Conservation (phyloP, 2,113 vertebrate species). For the Xiphias gladius region DNA sequence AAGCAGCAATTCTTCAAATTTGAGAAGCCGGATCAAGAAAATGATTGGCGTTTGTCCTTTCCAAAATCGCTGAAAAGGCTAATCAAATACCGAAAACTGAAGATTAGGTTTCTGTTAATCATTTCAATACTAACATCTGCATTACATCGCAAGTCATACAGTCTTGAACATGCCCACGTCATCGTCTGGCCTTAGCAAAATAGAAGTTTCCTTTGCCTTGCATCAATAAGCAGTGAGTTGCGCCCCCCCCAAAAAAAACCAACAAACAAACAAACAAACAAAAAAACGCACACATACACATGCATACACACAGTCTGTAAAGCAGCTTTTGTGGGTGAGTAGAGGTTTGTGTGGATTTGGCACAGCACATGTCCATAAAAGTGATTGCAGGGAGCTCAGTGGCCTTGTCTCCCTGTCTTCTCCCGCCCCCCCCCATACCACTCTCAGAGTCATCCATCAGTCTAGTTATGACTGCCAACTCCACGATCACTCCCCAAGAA, state of each 20-base stretch:
- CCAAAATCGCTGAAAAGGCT: slow-evolving; percentile 9
- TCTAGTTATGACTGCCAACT: slow-evolving; percentile 80
- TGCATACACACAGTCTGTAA: slow-evolving; percentile 26
- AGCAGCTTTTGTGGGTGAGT: slow-evolving; percentile 53
- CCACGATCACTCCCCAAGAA: slow-evolving; percentile 58
- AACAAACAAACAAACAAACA: slow-evolving; percentile 14
- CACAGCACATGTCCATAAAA: slow-evolving; percentile 71
- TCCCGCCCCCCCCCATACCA: slow-evolving; percentile 41
- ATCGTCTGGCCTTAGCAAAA: slow-evolving; percentile 32
- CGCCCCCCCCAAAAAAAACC: slow-evolving; percentile 1
- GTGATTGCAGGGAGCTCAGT: slow-evolving; percentile 65
- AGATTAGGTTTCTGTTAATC: not conserved
- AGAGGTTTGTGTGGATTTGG: slow-evolving; percentile 65
- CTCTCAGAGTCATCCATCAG: slow-evolving; percentile 80
- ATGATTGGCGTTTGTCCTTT: not conserved
- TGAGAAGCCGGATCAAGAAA: not conserved
- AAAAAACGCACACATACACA: slow-evolving; percentile 10
- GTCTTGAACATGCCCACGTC: slow-evolving; percentile 6
- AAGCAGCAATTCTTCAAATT: not conserved
- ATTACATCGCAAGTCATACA: not conserved
- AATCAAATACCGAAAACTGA: slow-evolving; percentile 2
- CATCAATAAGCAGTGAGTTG: slow-evolving; percentile 17
- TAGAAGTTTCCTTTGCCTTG: slow-evolving; percentile 35
- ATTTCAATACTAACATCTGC: slow-evolving; percentile 1
- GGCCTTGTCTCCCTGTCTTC: slow-evolving; percentile 53